These are phyloP conservation scores for Brachyalestes nurse DNA, from an alignment of 2,797 vertebrate genomes.

Conservation along the genomic window DNA sequence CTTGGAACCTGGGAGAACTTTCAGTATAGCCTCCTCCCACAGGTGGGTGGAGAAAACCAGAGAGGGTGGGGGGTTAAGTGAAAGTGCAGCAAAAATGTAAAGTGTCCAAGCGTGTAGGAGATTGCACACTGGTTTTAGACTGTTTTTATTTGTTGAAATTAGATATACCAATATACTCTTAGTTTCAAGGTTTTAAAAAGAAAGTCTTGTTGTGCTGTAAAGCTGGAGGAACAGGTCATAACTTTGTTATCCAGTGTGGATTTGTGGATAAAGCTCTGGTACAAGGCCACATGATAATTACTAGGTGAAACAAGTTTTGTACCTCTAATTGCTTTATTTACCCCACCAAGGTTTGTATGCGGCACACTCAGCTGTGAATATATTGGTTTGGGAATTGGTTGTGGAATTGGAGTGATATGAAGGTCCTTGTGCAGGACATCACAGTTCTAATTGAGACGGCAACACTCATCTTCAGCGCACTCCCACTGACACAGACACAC, in stretches of 20 bases:
- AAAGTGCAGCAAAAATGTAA: no score
- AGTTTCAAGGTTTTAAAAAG: no score
- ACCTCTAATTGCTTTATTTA: neutral
- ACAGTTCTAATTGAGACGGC: neutral
- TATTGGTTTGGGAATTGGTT: neutral
- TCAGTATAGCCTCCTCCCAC: no score
- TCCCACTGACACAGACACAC: constrained; percentile 1
- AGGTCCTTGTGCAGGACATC: constrained; percentile 2
- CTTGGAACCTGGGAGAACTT: no score
- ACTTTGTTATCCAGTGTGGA: neutral
- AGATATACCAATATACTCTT: no score
- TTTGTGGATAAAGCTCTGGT: neutral
- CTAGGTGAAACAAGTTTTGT: neutral
- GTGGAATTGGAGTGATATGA: neutral
- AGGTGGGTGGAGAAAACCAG: no score
- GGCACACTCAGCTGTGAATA: neutral
- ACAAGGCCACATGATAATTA: neutral
- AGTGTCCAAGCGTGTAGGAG: no score
- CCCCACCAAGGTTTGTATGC: neutral
- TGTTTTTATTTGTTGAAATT: no score
- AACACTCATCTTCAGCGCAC: neutral
- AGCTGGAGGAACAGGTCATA: no score
- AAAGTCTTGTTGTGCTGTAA: no score
- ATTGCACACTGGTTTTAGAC: no score
- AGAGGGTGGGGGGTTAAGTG: no score